Evolutionary conservation across 2,113 vertebrate genomes (phyloP).

Genomic region (Lepidothrix coronata): DNA sequence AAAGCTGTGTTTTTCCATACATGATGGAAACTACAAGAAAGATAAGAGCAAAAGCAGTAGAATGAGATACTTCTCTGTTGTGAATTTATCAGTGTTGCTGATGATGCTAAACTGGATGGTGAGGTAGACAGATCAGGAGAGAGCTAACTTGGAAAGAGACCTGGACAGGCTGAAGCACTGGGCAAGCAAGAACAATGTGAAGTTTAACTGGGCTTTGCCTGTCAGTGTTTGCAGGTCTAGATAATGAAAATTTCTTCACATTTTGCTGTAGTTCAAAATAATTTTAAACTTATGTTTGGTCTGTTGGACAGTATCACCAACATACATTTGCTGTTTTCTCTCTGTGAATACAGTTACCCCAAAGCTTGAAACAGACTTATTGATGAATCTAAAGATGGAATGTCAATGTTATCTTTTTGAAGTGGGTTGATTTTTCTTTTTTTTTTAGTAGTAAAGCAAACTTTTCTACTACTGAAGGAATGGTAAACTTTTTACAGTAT

Average conservation of each 20-base stretch:
- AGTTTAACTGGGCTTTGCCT: neutral
- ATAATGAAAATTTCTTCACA: neutral
- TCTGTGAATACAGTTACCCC: neutral
- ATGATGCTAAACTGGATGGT: neutral
- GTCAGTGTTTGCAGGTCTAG: neutral
- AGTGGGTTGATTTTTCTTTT: neutral
- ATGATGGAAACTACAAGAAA: neutral
- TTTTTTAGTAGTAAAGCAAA: neutral
- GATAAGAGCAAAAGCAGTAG: neutral
- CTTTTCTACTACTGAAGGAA: neutral
- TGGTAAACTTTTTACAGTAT: neutral
- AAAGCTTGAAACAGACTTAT: neutral
- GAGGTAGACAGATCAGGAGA: neutral
- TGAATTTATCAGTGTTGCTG: neutral
- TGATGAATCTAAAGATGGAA: neutral
- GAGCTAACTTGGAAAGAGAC: neutral
- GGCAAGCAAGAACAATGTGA: neutral
- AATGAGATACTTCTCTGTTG: neutral
- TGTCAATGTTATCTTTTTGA: neutral
- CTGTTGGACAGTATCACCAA: neutral
- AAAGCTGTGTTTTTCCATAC: neutral
- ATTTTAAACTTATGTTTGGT: neutral
- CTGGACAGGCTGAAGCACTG: neutral
- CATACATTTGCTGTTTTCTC: neutral
- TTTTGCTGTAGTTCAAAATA: neutral